A percentile compares a stretch with the other conserved stretches of the same genome.
phyloP scores from a whole-genome alignment of 2,113 vertebrate species.

The human region DNA sequence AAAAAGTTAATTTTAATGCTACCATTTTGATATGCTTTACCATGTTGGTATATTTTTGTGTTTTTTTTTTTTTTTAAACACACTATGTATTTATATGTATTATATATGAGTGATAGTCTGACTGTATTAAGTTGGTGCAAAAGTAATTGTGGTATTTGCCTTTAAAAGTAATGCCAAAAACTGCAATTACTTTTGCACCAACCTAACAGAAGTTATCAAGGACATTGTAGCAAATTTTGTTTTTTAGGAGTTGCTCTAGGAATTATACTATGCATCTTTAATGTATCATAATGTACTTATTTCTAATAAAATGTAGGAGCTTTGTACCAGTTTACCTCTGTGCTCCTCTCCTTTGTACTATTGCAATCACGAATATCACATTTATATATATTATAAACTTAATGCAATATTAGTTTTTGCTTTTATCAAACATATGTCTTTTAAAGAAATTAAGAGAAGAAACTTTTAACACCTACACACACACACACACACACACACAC shows the following conservation, averaged over 20 bases:
- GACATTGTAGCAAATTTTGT: background rate
- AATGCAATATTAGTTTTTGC: background rate
- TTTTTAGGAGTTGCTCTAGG: background rate
- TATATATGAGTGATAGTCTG: background rate
- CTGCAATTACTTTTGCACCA: too few relatives aligned
- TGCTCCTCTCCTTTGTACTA: background rate
- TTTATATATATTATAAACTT: background rate
- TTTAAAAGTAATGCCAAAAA: too few relatives aligned
- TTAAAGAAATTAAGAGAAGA: background rate
- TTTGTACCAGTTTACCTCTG: background rate
- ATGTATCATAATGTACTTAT: background rate
- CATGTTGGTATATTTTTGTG: background rate
- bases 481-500: background rate
- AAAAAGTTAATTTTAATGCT: background rate
- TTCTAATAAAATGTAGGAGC: background rate
- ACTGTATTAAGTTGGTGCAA: background rate
- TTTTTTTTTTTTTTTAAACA: background rate
- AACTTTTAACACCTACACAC: background rate
- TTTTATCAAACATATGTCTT: background rate
- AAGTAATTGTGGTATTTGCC: too few relatives aligned
- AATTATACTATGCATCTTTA: background rate
- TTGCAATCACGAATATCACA: background rate
- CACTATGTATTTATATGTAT: background rate
- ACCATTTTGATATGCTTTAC: background rate
- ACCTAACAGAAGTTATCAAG: background rate